Evolutionary conservation across 2,797 vertebrate species (phyloP).

Genomic region (Myripristis jacobus): DNA sequence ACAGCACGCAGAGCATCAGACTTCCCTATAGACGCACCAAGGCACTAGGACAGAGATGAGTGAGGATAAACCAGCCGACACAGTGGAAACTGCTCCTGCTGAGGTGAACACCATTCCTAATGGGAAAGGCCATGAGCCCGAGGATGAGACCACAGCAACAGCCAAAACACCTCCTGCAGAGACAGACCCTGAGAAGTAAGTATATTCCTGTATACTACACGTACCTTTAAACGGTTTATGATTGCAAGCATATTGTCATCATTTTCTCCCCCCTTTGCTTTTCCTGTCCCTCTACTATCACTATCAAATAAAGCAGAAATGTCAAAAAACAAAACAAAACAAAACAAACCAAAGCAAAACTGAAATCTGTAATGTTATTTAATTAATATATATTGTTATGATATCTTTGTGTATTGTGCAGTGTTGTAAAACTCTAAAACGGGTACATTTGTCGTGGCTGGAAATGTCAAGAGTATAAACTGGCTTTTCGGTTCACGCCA

Average conservation of each 20-base stretch:
- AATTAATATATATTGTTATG: neutral
- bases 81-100: constrained; percentile 80
- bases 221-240: neutral
- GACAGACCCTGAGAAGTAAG: constrained; percentile 77
- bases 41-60: constrained; percentile 72
- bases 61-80: constrained; percentile 72
- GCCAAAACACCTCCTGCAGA: constrained; percentile 66
- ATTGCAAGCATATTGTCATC: too few relatives aligned
- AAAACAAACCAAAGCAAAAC: too few relatives aligned
- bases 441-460: too few relatives aligned
- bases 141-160: constrained; percentile 71
- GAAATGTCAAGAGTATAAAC: too few relatives aligned
- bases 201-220: constrained; percentile 16
- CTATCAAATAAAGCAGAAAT: too few relatives aligned
- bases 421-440: too few relatives aligned
- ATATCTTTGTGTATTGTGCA: too few relatives aligned
- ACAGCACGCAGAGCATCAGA: constrained; percentile 9
- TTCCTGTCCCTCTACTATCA: too few relatives aligned
- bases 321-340: too few relatives aligned
- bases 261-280: too few relatives aligned
- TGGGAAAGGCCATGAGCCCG: constrained; percentile 86
- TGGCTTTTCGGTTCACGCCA: too few relatives aligned
- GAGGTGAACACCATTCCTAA: constrained; percentile 93
- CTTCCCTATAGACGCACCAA: constrained; percentile 10
- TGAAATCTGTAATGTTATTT: too few relatives aligned